Evolutionary conservation across 1,140 invertebrate species (phyloP).

Genomic region (Caenorhabditis brenneri): DNA sequence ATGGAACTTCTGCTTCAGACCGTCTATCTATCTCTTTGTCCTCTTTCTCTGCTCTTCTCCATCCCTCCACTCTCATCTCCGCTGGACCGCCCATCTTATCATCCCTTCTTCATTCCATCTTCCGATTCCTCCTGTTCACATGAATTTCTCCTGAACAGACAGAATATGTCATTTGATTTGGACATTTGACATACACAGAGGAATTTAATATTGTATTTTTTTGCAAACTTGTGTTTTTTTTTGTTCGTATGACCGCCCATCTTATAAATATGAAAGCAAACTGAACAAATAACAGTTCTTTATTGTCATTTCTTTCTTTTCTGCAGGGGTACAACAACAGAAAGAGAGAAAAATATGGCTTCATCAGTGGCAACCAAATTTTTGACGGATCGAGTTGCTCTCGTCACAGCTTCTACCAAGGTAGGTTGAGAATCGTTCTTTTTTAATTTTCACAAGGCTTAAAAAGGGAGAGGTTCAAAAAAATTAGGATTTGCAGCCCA

Average conservation of each 20-base stretch:
- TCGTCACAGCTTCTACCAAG: slow-evolving; percentile 67
- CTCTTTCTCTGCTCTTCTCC: background rate
- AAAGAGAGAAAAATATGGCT: slow-evolving; percentile 3
- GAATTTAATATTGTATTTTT: background rate
- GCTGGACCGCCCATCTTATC: slow-evolving; percentile 36
- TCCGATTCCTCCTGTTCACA: background rate
- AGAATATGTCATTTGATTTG: slow-evolving; percentile 46
- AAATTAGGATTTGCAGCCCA: no score
- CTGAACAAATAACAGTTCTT: background rate
- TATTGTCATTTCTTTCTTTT: background rate
- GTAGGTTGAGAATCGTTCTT: no score
- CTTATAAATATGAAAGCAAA: background rate
- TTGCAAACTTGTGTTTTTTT: background rate
- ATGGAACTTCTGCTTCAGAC: background rate
- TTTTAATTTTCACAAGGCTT: background rate
- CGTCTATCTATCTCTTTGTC: background rate
- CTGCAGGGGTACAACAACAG: background rate
- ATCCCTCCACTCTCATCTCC: background rate
- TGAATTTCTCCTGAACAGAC: background rate
- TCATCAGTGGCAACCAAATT: slow-evolving; percentile 55
- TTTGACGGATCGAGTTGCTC: slow-evolving; percentile 63
- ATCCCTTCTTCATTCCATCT: background rate
- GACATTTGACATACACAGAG: background rate
- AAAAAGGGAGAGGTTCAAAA: no score
- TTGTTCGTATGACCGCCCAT: background rate